Evolutionary conservation across 1,140 invertebrate genomes (phyloP).

Genomic region (Pseudobourletiella spinata): DNA sequence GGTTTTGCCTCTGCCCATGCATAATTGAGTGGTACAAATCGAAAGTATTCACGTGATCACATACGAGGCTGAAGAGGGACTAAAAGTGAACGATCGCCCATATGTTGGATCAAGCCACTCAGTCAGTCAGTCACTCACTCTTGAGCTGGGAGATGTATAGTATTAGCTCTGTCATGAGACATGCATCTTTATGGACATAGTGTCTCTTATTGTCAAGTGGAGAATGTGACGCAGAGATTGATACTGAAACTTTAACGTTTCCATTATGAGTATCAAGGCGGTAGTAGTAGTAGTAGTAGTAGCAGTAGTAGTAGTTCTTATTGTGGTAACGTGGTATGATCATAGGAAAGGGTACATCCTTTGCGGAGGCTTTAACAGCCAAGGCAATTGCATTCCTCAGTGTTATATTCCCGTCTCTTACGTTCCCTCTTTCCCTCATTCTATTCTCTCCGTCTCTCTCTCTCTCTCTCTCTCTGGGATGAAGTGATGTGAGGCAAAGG

Average conservation of each 20-base stretch:
- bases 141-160: too few species aligned
- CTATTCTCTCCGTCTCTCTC: not conserved
- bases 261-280: too few species aligned
- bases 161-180: too few species aligned
- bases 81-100: too few species aligned
- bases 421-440: not conserved
- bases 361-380: conserved; percentile 4
- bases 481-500: conserved; percentile 6
- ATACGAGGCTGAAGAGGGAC: too few species aligned
- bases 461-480: not conserved
- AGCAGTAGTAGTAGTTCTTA: not conserved
- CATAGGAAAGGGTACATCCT: not conserved
- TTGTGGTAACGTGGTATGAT: not conserved
- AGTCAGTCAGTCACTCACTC: too few species aligned
- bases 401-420: not conserved
- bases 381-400: conserved; percentile 2
- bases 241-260: not conserved
- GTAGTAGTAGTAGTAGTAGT: not conserved
- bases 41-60: too few species aligned
- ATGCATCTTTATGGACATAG: too few species aligned
- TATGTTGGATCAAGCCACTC: too few species aligned
- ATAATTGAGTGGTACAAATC: too few species aligned
- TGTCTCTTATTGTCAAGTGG: too few species aligned
- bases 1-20: too few species aligned
- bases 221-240: not conserved